Evolutionary conservation across 2,797 vertebrate species (phyloP).

Genomic region (Sebastes melanostomus): DNA sequence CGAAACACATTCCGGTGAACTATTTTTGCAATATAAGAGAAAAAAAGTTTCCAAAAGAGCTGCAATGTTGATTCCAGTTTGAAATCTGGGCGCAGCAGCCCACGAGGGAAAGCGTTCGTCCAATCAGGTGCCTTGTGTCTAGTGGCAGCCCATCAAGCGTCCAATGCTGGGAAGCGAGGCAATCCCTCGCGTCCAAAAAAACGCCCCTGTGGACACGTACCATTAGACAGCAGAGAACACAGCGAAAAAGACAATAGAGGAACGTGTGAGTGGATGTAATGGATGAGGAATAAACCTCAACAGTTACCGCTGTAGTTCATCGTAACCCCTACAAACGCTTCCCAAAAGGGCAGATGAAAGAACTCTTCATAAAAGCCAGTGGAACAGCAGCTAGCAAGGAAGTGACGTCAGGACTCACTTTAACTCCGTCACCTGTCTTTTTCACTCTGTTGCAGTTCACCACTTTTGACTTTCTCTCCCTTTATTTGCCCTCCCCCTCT

Average conservation of each 20-base stretch:
- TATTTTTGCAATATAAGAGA: too few relatives aligned
- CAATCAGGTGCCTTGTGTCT: too few relatives aligned
- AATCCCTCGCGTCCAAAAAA: too few relatives aligned
- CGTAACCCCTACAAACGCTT: neutral
- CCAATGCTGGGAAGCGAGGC: too few relatives aligned
- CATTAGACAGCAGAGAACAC: neutral
- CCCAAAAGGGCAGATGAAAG: neutral
- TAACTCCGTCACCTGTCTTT: neutral
- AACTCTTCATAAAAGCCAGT: neutral
- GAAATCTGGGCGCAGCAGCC: too few relatives aligned
- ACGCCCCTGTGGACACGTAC: too few relatives aligned
- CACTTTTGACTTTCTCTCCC: neutral
- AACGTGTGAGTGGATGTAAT: neutral
- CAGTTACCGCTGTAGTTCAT: neutral
- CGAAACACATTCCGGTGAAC: too few relatives aligned
- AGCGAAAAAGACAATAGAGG: fast-evolving
- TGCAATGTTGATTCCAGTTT: too few relatives aligned
- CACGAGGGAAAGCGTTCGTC: too few relatives aligned
- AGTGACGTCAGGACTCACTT: neutral
- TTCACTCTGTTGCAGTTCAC: neutral
- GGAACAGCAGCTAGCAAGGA: neutral
- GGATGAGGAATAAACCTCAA: neutral
- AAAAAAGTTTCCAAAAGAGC: too few relatives aligned
- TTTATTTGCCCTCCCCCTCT: neutral
- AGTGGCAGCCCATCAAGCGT: too few relatives aligned